Evolutionary conservation across 2,797 vertebrate species (phyloP), one percentile per base, ranked within the genome.

Genomic region (Premnoplex brunnescens): DNA sequence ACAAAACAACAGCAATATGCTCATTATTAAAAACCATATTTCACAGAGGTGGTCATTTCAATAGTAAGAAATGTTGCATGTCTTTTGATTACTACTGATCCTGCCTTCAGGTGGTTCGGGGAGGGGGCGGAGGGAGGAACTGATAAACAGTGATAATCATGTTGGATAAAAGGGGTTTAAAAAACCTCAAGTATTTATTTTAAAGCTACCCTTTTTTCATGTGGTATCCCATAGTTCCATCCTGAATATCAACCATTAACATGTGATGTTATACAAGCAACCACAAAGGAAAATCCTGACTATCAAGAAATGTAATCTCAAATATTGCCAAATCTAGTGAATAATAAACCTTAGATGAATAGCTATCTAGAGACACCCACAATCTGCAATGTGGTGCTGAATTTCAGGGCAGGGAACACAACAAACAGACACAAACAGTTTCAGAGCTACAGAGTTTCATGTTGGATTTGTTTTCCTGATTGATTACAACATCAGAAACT

Each of bases 261-360:
- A 75, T 0, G 1, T 46, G 85, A 83, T 79, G 51, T 68, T 93
- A 63, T 69, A 88, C 73, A 88, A 88, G 73, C 92, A 88, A 91
- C 82, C 85, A 56, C 73, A 71, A 71, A 93, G 69, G 69, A 92
- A 94, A 95, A 96, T 86, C 73, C 63, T 94, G 62, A 66, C 88
- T 91, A 66, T 82, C 39, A 44, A 89, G 87, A 93, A 91, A 91
- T 11, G 21, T 68, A 93, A 95, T 76, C 37, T 36, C n/a, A 69
- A 91, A 75, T 91, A 81, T 68, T 87, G 52, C 55, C 69, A 78
- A 59, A 94, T 59, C 49, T 76, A 94, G 60, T 44, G 73, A 87
- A 88, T 74, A 80, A 89, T 48, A 75, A 89, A 74, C 36, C 30
- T 27, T 34, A 79, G 58, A 55, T 75, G 36, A 94, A 36, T 44